These are phyloP conservation scores for Ranitomeya imitator DNA, from an alignment of 2,113 vertebrate species.

Conservation along the genomic window DNA sequence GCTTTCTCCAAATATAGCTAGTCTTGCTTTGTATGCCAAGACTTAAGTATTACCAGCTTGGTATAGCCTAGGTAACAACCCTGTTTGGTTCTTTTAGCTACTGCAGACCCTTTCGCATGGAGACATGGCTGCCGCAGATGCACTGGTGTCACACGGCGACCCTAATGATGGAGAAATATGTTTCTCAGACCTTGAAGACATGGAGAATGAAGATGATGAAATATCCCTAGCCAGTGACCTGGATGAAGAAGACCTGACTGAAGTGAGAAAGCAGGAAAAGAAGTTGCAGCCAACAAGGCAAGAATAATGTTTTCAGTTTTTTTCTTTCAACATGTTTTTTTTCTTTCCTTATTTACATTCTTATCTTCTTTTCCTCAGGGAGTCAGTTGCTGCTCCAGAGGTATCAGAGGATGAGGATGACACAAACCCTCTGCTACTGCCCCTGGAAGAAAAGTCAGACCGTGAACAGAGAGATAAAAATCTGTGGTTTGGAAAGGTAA, in stretches of 20 bases:
- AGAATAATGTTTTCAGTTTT: background rate
- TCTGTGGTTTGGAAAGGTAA: slow-evolving; percentile 94
- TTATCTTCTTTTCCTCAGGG: background rate
- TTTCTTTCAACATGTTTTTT: background rate
- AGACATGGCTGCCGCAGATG: slow-evolving; percentile 85
- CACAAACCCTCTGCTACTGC: slow-evolving; percentile 81
- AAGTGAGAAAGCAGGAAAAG: slow-evolving; percentile 71
- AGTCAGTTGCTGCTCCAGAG: background rate
- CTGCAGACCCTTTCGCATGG: slow-evolving; percentile 81
- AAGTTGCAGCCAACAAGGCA: slow-evolving; percentile 62
- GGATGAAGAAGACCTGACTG: slow-evolving; percentile 83
- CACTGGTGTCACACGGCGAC: slow-evolving; percentile 64
- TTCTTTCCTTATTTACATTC: background rate
- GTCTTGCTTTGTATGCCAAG: background rate
- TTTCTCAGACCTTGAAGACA: slow-evolving; percentile 75
- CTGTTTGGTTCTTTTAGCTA: slow-evolving; percentile 65
- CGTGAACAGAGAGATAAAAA: slow-evolving; percentile 77
- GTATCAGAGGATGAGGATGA: slow-evolving; percentile 63
- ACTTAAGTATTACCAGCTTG: background rate
- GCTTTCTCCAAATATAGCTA: background rate
- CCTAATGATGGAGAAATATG: slow-evolving; percentile 76
- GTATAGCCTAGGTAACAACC: background rate
- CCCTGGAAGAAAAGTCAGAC: slow-evolving; percentile 82
- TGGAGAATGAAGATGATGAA: slow-evolving; percentile 55
- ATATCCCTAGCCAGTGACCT: slow-evolving; percentile 89